These are phyloP conservation scores for Apamea epomidion DNA, from an alignment of 2,888 invertebrate genomes.

Conservation along the genomic window DNA sequence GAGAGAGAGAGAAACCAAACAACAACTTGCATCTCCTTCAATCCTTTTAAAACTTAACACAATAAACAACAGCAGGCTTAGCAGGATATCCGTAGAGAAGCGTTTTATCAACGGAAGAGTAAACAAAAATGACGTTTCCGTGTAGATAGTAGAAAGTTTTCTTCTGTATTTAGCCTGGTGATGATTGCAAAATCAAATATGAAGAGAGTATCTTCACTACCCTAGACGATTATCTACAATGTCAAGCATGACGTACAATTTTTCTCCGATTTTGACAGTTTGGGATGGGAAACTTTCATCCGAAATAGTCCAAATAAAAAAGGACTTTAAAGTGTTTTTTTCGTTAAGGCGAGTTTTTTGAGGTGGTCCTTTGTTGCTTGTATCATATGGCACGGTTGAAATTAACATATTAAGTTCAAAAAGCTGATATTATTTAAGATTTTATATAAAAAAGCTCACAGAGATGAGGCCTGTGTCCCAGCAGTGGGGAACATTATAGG, in stretches of 20 bases:
- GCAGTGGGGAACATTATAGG: too few relatives aligned
- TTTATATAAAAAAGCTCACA: too few relatives aligned
- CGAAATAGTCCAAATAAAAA: too few relatives aligned
- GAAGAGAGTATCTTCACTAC: too few relatives aligned
- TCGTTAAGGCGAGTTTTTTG: too few relatives aligned
- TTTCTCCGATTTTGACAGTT: not conserved
- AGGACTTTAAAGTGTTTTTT: too few relatives aligned
- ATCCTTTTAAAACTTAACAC: too few relatives aligned
- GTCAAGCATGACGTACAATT: not conserved
- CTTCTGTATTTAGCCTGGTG: not conserved
- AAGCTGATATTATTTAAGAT: too few relatives aligned
- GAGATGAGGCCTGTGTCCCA: too few relatives aligned
- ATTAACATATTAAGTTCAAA: too few relatives aligned
- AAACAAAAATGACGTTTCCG: not conserved
- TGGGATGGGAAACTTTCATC: not conserved
- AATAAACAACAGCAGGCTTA: not conserved
- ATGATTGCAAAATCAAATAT: not conserved
- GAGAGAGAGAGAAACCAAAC: not conserved
- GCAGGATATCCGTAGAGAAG: not conserved
- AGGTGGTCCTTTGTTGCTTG: too few relatives aligned
- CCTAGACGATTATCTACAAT: not conserved
- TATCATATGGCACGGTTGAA: too few relatives aligned
- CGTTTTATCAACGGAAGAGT: not conserved
- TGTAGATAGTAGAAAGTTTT: not conserved
- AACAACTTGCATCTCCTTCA: not conserved